A percentile compares a stretch with the other conserved stretches of the same genome.
Evolutionary conservation across 2,797 vertebrate species (phyloP).

Genomic region (Chanos chanos): DNA sequence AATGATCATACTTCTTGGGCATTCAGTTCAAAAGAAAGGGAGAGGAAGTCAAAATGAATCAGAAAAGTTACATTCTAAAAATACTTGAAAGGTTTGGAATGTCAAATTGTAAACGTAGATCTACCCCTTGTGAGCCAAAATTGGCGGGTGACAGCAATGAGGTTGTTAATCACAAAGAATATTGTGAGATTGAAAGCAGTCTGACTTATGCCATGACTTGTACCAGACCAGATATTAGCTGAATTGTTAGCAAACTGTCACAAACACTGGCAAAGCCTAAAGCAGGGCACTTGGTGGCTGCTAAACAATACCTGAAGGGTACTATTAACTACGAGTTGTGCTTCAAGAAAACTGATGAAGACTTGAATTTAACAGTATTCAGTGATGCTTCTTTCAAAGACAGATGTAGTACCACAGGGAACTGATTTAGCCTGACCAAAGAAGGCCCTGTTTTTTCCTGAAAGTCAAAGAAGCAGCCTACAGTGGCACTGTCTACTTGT

Average conservation of each 20-base stretch:
- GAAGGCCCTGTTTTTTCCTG: slow-evolving; percentile 27
- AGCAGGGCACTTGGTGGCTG: too few species aligned
- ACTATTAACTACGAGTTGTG: too few species aligned
- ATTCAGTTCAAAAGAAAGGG: slow-evolving; percentile 40
- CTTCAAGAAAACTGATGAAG: too few species aligned
- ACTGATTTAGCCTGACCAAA: slow-evolving; percentile 32
- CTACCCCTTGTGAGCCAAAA: slow-evolving; percentile 22
- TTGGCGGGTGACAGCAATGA: slow-evolving; percentile 1
- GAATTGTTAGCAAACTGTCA: too few species aligned
- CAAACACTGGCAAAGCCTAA: slow-evolving; percentile 18
- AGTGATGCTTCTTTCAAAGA: slow-evolving; percentile 31
- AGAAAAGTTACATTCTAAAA: slow-evolving; percentile 31
- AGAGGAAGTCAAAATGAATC: slow-evolving; percentile 33
- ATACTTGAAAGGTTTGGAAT: slow-evolving; percentile 34
- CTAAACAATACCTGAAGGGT: too few species aligned
- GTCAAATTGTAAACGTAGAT: too few species aligned
- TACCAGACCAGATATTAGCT: too few species aligned
- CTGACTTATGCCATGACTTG: too few species aligned
- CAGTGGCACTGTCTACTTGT: too few species aligned
- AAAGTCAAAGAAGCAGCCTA: slow-evolving; percentile 34
- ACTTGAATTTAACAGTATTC: slow-evolving; percentile 2
- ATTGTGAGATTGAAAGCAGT: slow-evolving; percentile 21
- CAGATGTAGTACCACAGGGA: slow-evolving; percentile 24
- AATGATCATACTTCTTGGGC: slow-evolving; percentile 31
- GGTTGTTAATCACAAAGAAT: slow-evolving; percentile 23